Evolutionary conservation across 2,797 vertebrate species (phyloP), one percentile per base, ranked within the genome.

Genomic region (Hydrolagus colliei): DNA sequence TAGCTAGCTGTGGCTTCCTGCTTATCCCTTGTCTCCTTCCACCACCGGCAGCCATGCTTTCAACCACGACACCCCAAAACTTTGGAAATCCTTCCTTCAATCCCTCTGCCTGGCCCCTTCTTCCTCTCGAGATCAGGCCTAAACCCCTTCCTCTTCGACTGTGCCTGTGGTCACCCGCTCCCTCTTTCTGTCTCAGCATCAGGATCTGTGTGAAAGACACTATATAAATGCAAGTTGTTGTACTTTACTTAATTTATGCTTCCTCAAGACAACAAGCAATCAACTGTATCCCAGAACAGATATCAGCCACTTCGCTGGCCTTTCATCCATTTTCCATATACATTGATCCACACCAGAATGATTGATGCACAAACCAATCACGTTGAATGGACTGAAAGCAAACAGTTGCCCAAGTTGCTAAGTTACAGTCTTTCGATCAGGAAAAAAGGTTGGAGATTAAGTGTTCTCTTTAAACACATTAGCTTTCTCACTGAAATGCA

Each of bases 391-490:
- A 78, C 59, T 22, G 76, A 78, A 63, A 65, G n/a, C 76, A 79
- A 79, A 22, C 76, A 79, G 59, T 27, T 78, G 59, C 59, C 61
- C n/a, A 79, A 6, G 61, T 79, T 65, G 77, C 77, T 80, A 80
- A 80, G 77, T 80, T 80, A 80, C 77, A 27, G 22, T 32, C 77
- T 80, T 32, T 63, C n/a, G 22, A 65, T 65, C 62, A 14, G 11
- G 16, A 7, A 7, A 10, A 13, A 79, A 9, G 77, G 61, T 63
- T 65, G 13, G 77, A 80, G 22, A 65, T 32, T 80, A 80, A 8
- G 27, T 4, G 14, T 80, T 13, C 6, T 14, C 32, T 65, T 80
- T 27, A 63, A 80, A 35, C 6, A 8, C 16, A 14, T 80, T 80
- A 27, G 6, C 13, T 27, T 65, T 65, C 77, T 9, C 13, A 4